These are phyloP conservation scores for Enteromius unitaeniatus DNA, from an alignment of 2,797 vertebrate species.

Conservation along the genomic window DNA sequence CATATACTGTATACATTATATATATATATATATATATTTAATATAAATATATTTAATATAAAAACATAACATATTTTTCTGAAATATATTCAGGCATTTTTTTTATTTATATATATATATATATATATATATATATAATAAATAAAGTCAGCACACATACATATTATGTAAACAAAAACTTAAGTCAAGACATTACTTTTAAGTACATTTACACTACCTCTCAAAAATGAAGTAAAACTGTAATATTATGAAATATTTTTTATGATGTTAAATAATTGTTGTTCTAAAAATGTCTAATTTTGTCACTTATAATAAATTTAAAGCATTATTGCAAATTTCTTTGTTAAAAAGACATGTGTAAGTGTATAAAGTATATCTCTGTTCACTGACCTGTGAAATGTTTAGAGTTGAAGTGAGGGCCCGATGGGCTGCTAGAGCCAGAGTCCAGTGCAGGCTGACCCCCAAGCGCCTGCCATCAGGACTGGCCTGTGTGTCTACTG, in stretches of 20 bases:
- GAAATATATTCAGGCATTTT: too few relatives aligned
- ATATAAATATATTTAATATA: too few relatives aligned
- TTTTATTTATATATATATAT: too few relatives aligned
- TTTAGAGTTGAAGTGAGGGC: constrained; percentile 82
- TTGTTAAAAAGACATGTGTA: background rate
- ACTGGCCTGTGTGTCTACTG: constrained; percentile 73
- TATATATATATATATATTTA: too few relatives aligned
- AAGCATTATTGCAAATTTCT: background rate
- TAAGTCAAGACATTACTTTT: background rate
- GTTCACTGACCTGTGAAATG: constrained; percentile 79
- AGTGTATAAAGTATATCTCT: background rate
- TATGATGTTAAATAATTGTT: background rate
- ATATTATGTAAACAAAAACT: too few relatives aligned
- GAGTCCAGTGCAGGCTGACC: constrained; percentile 77
- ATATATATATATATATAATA: too few relatives aligned
- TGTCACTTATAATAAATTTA: background rate
- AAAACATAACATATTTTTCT: too few relatives aligned
- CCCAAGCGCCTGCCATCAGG: constrained; percentile 82
- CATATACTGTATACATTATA: too few relatives aligned
- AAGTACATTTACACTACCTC: background rate
- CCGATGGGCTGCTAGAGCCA: constrained; percentile 82
- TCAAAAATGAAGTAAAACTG: too few relatives aligned
- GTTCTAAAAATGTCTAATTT: background rate
- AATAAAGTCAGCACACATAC: too few relatives aligned
- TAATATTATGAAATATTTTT: background rate